Conservation (phyloP, 2,797 vertebrate genomes). For the Phrynocephalus forsythii region DNA sequence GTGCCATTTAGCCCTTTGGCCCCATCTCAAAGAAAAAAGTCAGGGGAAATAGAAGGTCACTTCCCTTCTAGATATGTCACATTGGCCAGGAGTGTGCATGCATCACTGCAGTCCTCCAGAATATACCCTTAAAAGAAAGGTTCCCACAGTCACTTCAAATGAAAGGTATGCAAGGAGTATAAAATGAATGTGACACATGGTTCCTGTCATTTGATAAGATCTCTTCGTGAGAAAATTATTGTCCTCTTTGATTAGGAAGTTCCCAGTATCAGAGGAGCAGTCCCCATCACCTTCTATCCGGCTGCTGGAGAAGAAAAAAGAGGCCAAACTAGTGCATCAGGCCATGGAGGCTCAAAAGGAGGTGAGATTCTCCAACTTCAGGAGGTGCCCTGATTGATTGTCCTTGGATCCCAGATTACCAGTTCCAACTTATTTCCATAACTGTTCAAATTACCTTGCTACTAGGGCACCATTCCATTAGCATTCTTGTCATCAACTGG, state of each 20-base stretch:
- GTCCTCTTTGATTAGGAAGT: conserved; percentile 61
- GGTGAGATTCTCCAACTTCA: not conserved
- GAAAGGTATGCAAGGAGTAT: too few relatives aligned
- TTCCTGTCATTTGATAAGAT: not conserved
- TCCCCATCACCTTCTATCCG: conserved; percentile 63
- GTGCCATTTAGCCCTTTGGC: too few relatives aligned
- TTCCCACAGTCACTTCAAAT: not conserved
- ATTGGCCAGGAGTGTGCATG: too few relatives aligned
- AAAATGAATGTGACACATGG: not conserved
- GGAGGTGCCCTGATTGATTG: not conserved
- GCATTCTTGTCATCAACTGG: not conserved
- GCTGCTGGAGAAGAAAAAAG: conserved; percentile 73
- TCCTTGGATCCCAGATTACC: not conserved
- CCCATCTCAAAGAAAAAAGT: too few relatives aligned
- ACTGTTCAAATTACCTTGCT: not conserved
- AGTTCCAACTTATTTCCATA: not conserved
- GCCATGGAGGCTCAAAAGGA: conserved; percentile 71
- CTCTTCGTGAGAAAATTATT: not conserved
- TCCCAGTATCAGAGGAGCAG: conserved; percentile 65
- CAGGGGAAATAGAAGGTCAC: too few relatives aligned
- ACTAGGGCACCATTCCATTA: not conserved
- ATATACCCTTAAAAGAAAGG: too few relatives aligned
- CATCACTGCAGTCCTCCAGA: too few relatives aligned
- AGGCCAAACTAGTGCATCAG: conserved; percentile 62
- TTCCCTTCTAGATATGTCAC: too few relatives aligned